Conservation (phyloP, 2,888 invertebrate genomes). For the Idaea biselata region DNA sequence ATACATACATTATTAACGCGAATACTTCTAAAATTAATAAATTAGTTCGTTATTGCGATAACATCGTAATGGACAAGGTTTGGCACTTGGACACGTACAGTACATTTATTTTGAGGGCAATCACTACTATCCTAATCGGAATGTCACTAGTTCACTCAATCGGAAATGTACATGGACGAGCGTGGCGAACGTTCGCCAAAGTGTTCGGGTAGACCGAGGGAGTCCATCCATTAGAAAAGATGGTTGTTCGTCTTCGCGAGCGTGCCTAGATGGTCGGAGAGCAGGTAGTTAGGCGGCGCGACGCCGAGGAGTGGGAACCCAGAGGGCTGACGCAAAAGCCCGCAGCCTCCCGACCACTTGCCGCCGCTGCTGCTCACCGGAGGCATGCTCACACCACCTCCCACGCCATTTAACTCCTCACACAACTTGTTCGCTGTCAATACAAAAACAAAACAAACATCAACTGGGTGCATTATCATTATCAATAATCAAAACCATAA, state of each 20-base stretch:
- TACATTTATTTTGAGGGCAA: conserved; percentile 35
- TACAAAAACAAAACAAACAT: conserved; percentile 25
- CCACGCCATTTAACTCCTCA: conserved; percentile 68
- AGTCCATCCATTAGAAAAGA: conserved; percentile 80
- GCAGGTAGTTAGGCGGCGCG: conserved; percentile 81
- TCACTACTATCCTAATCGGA: conserved; percentile 32
- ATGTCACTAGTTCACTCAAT: conserved; percentile 35
- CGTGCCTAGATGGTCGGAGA: conserved; percentile 83
- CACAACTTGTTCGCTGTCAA: conserved; percentile 71
- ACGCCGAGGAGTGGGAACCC: conserved; percentile 82
- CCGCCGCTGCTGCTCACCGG: conserved; percentile 64
- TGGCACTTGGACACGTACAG: conserved; percentile 59
- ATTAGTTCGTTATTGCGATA: conserved; percentile 54
- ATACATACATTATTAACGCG: conserved; percentile 41
- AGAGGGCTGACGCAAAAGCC: conserved; percentile 82
- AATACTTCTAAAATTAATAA: conserved; percentile 51
- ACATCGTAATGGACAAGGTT: conserved; percentile 69
- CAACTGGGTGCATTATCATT: not conserved
- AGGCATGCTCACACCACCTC: conserved; percentile 54
- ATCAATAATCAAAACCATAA: conserved; percentile 5
- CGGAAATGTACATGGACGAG: conserved; percentile 26
- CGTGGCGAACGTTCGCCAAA: conserved; percentile 11
- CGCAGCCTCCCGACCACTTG: conserved; percentile 83
- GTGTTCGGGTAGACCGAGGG: conserved; percentile 34
- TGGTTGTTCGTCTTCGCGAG: conserved; percentile 82